Evolutionary conservation across 2,888 invertebrate genomes (phyloP).

Genomic region (Brachyopa scutellaris): DNA sequence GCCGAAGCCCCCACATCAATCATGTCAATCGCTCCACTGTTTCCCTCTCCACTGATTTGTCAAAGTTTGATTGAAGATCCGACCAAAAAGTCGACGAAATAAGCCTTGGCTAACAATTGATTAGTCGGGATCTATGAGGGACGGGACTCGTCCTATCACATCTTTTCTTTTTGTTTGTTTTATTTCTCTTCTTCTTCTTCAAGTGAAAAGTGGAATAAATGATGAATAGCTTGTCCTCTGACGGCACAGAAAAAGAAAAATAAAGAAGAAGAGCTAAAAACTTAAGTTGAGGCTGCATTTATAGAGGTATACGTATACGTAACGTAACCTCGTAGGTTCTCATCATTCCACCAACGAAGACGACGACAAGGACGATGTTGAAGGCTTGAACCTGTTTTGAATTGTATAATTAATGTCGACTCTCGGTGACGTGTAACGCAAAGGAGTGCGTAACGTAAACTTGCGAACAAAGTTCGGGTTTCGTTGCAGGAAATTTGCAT

Average conservation of each 20-base stretch:
- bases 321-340: conserved; percentile 9
- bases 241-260: conserved; percentile 12
- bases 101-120: conserved; percentile 40
- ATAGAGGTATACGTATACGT: too few species aligned
- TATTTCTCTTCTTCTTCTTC: not conserved
- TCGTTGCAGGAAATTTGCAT: conserved; percentile 72
- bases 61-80: conserved; percentile 64
- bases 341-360: not conserved
- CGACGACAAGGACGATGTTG: not conserved
- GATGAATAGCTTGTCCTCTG: conserved; percentile 55
- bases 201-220: conserved; percentile 51
- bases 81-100: conserved; percentile 27
- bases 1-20: conserved; percentile 55
- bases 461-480: conserved; percentile 42
- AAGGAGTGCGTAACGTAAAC: conserved; percentile 37
- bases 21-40: conserved; percentile 44
- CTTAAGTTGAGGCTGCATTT: conserved; percentile 38
- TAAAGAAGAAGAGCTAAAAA: conserved; percentile 45
- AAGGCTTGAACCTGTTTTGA: conserved; percentile 62
- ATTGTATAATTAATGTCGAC: conserved; percentile 69
- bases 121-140: conserved; percentile 18
- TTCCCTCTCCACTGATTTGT: conserved; percentile 62
- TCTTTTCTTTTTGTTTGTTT: not conserved
- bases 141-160: conserved; percentile 16
- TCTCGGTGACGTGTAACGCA: not conserved